phyloP scores from a whole-genome alignment of 2,113 vertebrate species.

The Sigmodon hispidus region DNA sequence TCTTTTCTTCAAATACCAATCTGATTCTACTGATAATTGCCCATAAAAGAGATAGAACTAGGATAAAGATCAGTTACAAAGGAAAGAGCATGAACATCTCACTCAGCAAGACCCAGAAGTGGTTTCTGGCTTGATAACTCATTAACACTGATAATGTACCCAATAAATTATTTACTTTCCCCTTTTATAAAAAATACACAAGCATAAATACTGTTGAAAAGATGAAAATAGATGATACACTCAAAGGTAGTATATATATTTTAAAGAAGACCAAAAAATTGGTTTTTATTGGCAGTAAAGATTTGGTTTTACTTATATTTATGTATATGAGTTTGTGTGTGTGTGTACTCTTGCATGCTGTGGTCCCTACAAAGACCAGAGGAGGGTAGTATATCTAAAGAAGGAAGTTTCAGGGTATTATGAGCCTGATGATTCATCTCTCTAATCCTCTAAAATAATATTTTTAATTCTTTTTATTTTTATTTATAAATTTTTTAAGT shows the following conservation, averaged over 20 bases:
- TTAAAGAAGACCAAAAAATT: not conserved
- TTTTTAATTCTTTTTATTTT: not conserved
- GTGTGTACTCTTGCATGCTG: not conserved
- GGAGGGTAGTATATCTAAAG: not conserved
- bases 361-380: not conserved
- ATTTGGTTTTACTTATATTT: not conserved
- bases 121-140: not conserved
- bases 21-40: not conserved
- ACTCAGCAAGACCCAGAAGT: not conserved
- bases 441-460: not conserved
- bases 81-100: not conserved
- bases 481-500: no score
- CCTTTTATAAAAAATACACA: not conserved
- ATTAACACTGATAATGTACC: not conserved
- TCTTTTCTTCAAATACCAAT: not conserved
- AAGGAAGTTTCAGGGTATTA: not conserved
- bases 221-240: not conserved
- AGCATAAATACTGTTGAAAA: not conserved
- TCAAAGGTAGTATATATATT: not conserved
- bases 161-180: not conserved
- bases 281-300: not conserved
- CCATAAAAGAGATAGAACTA: not conserved
- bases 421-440: not conserved
- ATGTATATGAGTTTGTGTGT: not conserved
- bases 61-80: not conserved